Conservation (phyloP, 2,797 vertebrate species). For the Phalloptychus januarius region DNA sequence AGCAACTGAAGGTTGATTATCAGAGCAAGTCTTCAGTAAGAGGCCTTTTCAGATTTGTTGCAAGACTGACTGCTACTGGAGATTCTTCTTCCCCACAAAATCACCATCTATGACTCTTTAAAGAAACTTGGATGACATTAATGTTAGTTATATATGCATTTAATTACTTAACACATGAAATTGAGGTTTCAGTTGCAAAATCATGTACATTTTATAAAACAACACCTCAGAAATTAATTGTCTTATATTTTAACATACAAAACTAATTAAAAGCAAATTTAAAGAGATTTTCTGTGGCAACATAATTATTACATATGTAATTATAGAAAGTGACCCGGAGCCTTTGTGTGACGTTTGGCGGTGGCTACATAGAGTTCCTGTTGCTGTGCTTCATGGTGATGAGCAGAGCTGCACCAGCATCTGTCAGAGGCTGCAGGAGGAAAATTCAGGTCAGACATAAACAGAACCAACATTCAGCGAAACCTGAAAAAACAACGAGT, state of each 20-base stretch:
- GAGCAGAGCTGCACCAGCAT: conserved; percentile 72
- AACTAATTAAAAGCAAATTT: background rate
- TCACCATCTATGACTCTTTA: too few species aligned
- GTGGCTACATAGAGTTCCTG: conserved; percentile 60
- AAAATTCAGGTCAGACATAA: conserved; percentile 3
- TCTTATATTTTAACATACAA: background rate
- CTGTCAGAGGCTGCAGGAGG: conserved; percentile 71
- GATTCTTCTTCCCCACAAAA: too few species aligned
- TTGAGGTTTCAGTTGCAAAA: background rate
- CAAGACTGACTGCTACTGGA: too few species aligned
- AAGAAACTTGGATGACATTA: too few species aligned
- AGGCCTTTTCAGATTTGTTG: too few species aligned
- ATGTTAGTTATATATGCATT: too few species aligned
- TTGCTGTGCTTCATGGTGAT: conserved; percentile 78
- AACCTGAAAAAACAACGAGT: conserved; percentile 3
- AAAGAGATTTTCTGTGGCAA: background rate
- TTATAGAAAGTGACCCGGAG: conserved; percentile 1
- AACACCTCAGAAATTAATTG: background rate
- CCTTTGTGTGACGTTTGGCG: conserved; percentile 7
- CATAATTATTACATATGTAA: too few species aligned
- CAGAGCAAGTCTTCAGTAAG: too few species aligned
- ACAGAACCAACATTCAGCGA: background rate
- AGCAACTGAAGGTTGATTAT: too few species aligned
- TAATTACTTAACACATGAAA: too few species aligned
- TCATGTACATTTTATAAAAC: background rate